phyloP scores from a whole-genome alignment of 2,888 invertebrate species.

The Epirrita christyi region DNA sequence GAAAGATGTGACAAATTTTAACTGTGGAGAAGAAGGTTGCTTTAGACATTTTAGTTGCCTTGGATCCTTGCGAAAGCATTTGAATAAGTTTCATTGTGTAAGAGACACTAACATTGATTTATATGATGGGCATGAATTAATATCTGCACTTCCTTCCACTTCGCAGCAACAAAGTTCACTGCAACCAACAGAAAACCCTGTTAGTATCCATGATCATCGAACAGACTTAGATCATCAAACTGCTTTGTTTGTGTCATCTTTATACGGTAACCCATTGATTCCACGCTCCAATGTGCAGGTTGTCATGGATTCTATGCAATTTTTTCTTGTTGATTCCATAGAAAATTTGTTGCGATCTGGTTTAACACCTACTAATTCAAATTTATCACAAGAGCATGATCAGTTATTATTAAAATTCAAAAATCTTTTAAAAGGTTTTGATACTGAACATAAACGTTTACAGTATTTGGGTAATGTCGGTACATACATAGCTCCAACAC shows the following conservation, averaged over 20 bases:
- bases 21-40: constrained; percentile 9
- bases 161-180: neutral
- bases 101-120: neutral
- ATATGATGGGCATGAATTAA: neutral
- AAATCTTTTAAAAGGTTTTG: no score
- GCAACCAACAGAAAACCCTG: no score
- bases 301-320: no score
- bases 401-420: no score
- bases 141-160: neutral
- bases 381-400: no score
- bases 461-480: no score
- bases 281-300: constrained; percentile 1
- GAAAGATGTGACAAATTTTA: constrained; percentile 2
- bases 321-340: no score
- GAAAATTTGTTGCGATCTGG: no score
- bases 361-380: no score
- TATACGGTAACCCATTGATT: constrained; percentile 15
- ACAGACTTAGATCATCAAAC: constrained; percentile 6
- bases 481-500: no score
- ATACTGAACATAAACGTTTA: no score
- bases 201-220: neutral
- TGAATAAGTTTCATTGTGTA: constrained; percentile 5
- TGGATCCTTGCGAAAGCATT: constrained; percentile 8
- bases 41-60: constrained; percentile 11
- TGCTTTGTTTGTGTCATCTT: constrained; percentile 1